Conservation (phyloP, 1,140 invertebrate species). For the Diorhabda sublineata region DNA sequence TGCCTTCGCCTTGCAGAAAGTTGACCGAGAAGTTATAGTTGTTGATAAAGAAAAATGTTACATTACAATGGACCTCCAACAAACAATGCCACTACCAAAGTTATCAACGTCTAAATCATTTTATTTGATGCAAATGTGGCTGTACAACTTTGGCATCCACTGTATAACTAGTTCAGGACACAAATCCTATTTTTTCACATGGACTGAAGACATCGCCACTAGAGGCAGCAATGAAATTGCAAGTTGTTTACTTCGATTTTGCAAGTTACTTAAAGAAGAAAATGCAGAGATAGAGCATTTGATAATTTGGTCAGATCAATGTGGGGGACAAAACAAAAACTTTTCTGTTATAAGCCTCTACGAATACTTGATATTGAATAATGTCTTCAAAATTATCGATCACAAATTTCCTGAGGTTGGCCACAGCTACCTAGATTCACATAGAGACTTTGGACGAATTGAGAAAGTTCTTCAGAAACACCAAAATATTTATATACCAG, state of each 20-base stretch:
- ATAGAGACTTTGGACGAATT: constrained; percentile 32
- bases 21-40: constrained; percentile 10
- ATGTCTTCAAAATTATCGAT: constrained; percentile 23
- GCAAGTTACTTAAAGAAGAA: no score
- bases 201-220: constrained; percentile 26
- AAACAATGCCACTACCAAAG: constrained; percentile 30
- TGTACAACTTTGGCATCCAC: constrained; percentile 31
- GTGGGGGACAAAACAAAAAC: constrained; percentile 30
- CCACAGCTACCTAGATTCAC: constrained; percentile 26
- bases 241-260: no score
- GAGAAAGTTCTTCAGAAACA: constrained; percentile 23
- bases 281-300: no score
- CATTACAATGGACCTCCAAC: constrained; percentile 35
- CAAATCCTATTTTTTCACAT: constrained; percentile 21
- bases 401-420: constrained; percentile 33
- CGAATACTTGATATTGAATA: constrained; percentile 23
- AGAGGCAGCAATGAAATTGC: constrained; percentile 26
- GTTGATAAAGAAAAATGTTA: constrained; percentile 18
- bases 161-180: constrained; percentile 1
- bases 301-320: constrained; percentile 30
- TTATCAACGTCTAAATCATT: constrained; percentile 35
- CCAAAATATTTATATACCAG: constrained; percentile 21
- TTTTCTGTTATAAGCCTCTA: constrained; percentile 27
- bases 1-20: constrained; percentile 21
- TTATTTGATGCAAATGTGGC: constrained; percentile 33